A percentile compares a stretch with the other conserved stretches of the same genome.
phyloP scores from a whole-genome alignment of 2,888 invertebrate species.

The Cosmia trapezina region DNA sequence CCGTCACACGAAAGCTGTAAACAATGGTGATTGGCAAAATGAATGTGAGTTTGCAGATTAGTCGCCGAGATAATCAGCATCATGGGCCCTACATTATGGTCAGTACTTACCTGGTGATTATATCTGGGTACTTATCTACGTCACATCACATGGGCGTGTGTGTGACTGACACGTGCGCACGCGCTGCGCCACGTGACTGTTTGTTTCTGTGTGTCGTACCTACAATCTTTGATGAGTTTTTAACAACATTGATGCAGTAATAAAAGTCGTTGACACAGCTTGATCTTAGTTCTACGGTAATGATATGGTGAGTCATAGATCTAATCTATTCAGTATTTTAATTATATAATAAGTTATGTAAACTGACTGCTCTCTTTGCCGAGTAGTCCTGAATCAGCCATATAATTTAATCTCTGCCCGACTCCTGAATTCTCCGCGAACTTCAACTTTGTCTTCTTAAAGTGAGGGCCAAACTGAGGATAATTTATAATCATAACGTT shows the following conservation, averaged over 20 bases:
- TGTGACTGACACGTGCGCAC: slow-evolving; percentile 21
- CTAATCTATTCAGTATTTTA: neutral
- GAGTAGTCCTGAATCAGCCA: neutral
- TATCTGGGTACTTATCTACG: slow-evolving; percentile 26
- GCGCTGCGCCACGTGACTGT: slow-evolving; percentile 34
- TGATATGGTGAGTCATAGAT: neutral
- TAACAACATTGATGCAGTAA: slow-evolving; percentile 4
- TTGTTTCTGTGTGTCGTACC: neutral
- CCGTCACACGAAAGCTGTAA: slow-evolving; percentile 6
- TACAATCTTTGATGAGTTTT: slow-evolving; percentile 22
- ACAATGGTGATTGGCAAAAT: slow-evolving; percentile 31
- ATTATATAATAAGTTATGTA: neutral
- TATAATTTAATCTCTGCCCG: neutral
- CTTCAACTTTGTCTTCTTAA: neutral
- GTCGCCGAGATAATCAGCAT: neutral
- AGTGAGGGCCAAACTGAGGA: neutral
- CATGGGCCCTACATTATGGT: neutral
- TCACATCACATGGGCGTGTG: neutral
- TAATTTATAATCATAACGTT: neutral
- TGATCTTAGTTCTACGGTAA: neutral
- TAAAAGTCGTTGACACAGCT: slow-evolving; percentile 1
- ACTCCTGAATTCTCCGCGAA: neutral
- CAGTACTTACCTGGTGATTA: slow-evolving; percentile 7
- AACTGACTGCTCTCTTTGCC: neutral
- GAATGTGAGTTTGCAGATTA: slow-evolving; percentile 28